These are phyloP conservation scores for Gobius niger DNA, from an alignment of 2,113 vertebrate genomes.

Conservation along the genomic window DNA sequence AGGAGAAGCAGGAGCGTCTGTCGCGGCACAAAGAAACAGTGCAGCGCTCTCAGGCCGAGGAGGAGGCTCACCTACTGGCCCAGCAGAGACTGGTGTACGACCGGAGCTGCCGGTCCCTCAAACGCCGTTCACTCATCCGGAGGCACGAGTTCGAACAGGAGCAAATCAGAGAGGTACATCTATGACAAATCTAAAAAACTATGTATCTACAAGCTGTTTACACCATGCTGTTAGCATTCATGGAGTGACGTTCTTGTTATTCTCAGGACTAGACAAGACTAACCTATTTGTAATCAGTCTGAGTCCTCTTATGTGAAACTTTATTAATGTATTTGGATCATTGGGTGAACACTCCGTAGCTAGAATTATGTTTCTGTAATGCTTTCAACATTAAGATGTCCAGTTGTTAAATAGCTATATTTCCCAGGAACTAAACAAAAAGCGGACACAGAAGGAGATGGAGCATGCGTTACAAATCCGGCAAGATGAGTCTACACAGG, in stretches of 20 bases:
- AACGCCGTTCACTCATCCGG: conserved; percentile 90
- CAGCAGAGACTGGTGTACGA: conserved; percentile 97
- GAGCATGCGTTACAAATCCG: conserved; percentile 97
- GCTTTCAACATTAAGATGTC: no score
- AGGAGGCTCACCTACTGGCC: conserved; percentile 93
- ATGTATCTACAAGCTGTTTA: no score
- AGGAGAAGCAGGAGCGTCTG: conserved; percentile 97
- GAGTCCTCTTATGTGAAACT: no score
- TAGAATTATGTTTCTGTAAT: neutral
- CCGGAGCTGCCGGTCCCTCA: conserved; percentile 93
- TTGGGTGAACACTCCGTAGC: neutral
- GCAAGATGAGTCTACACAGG: conserved; percentile 96
- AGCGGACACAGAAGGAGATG: conserved; percentile 98
- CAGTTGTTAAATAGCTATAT: neutral
- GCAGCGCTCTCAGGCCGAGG: conserved; percentile 98
- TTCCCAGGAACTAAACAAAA: conserved; percentile 93
- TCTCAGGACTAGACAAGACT: no score
- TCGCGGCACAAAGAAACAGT: conserved; percentile 99
- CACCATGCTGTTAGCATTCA: no score
- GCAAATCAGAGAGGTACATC: conserved; percentile 92
- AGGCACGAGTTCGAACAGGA: conserved; percentile 97
- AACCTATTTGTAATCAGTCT: no score
- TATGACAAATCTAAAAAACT: neutral
- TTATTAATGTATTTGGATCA: no score
- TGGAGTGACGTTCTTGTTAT: no score